Conservation (phyloP, 2,888 invertebrate genomes). For the Mylabris sibirica region DNA sequence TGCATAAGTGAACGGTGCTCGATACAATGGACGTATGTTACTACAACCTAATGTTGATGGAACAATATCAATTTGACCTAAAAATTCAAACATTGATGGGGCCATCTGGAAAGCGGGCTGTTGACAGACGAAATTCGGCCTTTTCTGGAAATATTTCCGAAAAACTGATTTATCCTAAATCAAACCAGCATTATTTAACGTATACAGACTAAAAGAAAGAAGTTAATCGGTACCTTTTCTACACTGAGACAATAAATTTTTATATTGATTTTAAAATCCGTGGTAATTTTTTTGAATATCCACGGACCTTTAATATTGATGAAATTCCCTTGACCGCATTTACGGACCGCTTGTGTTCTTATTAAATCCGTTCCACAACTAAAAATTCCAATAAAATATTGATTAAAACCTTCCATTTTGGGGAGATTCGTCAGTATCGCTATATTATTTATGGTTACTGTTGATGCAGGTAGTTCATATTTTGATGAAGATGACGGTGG, state of each 20-base stretch:
- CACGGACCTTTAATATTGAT: neutral
- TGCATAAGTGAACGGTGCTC: neutral
- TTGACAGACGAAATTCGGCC: neutral
- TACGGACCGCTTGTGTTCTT: neutral
- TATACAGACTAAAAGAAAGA: neutral
- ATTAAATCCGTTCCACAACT: neutral
- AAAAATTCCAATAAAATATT: conserved; percentile 1
- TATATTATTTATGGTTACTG: conserved; percentile 8
- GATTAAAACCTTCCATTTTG: neutral
- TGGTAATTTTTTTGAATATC: neutral
- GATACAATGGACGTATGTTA: conserved; percentile 7
- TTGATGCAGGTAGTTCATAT: neutral
- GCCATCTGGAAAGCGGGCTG: neutral
- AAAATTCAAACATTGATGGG: neutral
- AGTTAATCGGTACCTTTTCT: neutral
- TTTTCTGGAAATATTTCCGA: neutral
- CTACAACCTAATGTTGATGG: neutral
- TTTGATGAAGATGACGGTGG: neutral
- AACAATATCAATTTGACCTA: neutral
- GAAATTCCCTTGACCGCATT: neutral
- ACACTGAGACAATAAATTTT: neutral
- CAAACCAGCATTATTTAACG: neutral
- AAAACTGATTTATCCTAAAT: neutral
- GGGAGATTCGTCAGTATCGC: neutral
- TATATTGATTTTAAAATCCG: neutral